Evolutionary conservation across 2,797 vertebrate species (phyloP).

Genomic region (Poecilia velifera): DNA sequence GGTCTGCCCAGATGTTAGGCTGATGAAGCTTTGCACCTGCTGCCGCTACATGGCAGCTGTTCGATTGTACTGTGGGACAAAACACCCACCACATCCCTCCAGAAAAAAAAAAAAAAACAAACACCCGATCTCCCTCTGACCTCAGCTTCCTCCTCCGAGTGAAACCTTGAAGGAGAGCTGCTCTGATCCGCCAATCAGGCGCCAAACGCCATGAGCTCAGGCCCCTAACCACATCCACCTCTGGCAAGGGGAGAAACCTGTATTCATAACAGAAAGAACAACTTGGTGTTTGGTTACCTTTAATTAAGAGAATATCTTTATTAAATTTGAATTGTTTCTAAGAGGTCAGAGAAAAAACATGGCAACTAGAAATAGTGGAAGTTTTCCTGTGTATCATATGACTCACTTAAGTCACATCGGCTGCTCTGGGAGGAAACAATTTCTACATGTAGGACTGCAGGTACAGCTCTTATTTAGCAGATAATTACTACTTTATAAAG

Average conservation of each 20-base stretch:
- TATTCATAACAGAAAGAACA: slow-evolving; percentile 23
- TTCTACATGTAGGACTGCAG: background rate
- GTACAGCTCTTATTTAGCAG: background rate
- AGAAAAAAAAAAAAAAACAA: slow-evolving; percentile 21
- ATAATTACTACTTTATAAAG: background rate
- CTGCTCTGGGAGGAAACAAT: slow-evolving; percentile 4
- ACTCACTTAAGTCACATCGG: slow-evolving; percentile 11
- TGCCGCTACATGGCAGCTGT: slow-evolving; percentile 61
- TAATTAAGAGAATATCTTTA: slow-evolving; percentile 48
- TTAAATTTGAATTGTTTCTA: slow-evolving; percentile 41
- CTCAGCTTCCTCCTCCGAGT: slow-evolving; percentile 43
- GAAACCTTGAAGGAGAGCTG: slow-evolving; percentile 28
- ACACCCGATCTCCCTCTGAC: slow-evolving; percentile 38
- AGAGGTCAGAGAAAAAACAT: slow-evolving; percentile 42
- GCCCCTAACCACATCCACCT: slow-evolving; percentile 47
- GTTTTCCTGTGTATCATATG: slow-evolving; percentile 41
- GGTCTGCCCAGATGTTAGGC: slow-evolving; percentile 74
- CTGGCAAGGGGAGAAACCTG: slow-evolving; percentile 51
- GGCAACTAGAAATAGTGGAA: slow-evolving; percentile 17
- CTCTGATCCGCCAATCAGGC: slow-evolving; percentile 49
- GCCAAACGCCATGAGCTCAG: slow-evolving; percentile 41
- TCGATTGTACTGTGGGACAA: slow-evolving; percentile 32
- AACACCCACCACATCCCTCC: slow-evolving; percentile 17
- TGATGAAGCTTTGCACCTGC: slow-evolving; percentile 76
- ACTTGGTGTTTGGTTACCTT: slow-evolving; percentile 61